Percentiles rank a stretch among this genome's conserved stretches.
phyloP scores from a whole-genome alignment of 2,113 vertebrate genomes.

The Neogale vison region DNA sequence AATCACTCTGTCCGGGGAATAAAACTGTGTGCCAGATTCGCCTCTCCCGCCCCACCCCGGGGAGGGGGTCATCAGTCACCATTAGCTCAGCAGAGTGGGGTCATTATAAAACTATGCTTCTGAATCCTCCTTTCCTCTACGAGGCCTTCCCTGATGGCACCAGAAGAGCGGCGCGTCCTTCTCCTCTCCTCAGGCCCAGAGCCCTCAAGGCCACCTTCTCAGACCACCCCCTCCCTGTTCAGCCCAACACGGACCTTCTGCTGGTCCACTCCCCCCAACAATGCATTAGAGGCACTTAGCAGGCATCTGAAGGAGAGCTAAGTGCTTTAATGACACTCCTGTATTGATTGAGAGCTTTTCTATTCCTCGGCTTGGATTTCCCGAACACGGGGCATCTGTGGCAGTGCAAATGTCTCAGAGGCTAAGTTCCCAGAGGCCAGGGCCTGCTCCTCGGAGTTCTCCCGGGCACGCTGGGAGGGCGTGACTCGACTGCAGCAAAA shows the following conservation, averaged over 20 bases:
- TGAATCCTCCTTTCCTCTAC: not conserved
- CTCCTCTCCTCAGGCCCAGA: not conserved
- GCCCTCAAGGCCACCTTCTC: not conserved
- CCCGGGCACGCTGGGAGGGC: accelerated
- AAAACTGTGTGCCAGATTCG: not conserved
- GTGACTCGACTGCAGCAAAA: accelerated
- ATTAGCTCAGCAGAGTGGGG: accelerated
- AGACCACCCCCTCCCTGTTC: not conserved
- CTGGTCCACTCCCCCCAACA: accelerated
- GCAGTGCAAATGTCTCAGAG: not conserved
- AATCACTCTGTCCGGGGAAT: not conserved
- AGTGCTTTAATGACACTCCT: slow-evolving; percentile 31
- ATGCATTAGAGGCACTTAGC: slow-evolving; percentile 63
- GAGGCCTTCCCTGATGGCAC: not conserved
- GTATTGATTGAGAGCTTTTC: slow-evolving; percentile 16
- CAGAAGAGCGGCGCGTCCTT: not conserved
- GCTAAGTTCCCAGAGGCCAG: not conserved
- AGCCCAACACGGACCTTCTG: not conserved
- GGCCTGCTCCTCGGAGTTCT: accelerated
- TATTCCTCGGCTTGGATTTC: not conserved
- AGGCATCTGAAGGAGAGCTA: not conserved
- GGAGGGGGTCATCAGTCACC: no score
- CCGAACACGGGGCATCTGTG: accelerated
- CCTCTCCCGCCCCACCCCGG: accelerated
- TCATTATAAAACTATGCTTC: not conserved